A percentile compares a stretch with the other conserved stretches of the same genome.
Evolutionary conservation across 2,113 vertebrate species (phyloP).

Genomic region (Chionomys nivalis): DNA sequence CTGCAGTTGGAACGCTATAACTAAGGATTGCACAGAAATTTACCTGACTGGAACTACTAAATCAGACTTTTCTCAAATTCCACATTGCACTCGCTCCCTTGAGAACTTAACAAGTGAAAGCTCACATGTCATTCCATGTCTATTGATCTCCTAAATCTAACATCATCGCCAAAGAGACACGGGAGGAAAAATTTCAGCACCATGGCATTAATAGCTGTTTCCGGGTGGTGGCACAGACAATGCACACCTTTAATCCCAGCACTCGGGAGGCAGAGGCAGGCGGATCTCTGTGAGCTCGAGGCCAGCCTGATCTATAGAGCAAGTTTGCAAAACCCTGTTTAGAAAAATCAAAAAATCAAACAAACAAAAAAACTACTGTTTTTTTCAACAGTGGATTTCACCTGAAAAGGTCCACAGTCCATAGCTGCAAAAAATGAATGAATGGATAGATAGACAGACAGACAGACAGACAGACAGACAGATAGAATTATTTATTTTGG

Average conservation of each 20-base stretch:
- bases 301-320: no score
- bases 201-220: not conserved
- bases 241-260: no score
- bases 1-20: not conserved
- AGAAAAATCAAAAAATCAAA: no score
- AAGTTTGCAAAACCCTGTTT: no score
- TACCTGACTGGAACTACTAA: constrained; percentile 26
- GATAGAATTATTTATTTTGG: no score
- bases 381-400: not conserved
- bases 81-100: not conserved
- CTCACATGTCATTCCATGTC: not conserved
- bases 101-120: constrained; percentile 16
- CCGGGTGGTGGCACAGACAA: not conserved
- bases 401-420: not conserved
- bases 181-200: constrained; percentile 19
- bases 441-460: no score
- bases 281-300: no score
- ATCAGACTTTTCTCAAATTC: constrained; percentile 14
- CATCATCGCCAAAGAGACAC: not conserved
- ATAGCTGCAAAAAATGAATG: not conserved
- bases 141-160: constrained; percentile 23
- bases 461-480: no score
- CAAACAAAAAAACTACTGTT: no score
- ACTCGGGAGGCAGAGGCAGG: no score
- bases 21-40: not conserved